Base-by-base conservation (phyloP, 2,888 invertebrate genomes). In the Microplitis manilae region DNA sequence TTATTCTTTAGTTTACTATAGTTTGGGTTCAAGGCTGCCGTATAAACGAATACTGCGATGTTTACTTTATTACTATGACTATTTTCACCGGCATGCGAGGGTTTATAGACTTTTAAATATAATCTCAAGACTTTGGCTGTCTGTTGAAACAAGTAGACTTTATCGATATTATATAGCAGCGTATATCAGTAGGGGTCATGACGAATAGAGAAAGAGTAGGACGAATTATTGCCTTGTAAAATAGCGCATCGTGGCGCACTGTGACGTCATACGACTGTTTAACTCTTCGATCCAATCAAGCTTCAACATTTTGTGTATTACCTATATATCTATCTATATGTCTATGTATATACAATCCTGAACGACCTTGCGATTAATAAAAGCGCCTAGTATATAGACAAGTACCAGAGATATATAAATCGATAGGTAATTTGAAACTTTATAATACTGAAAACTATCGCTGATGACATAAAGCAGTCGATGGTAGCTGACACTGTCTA, bases 201-300 rank as follows among this genome's bases (percentile, higher is more conserved):
- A 61, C 72, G 1, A 50, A 73, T 68, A 72, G 61, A 40, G 67
- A 76, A 76, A 59, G 60, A 39, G 30, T 30, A 30, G 77, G 73
- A 78, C 77, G 75, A 79, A 64, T 80, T 81, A 82, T 83, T 81
- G 78, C 81, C 81, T 82, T 80, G 78, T 77, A 79, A 81, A 81
- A 82, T 84, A 82, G 79, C 81, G 80, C 79, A 81, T 77, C 80
- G 78, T 81, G 80, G 79, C 68, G 76, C 81, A 81, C 82, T 82
- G 79, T 82, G 82, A 80, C 82, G 83, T 81, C 81, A 83, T 77
- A 64, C 67, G 15, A 67, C 74, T 70, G 4, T 50, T 50, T 50
- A 50, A 50, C 72, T 59, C 68, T 81, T 82, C 79, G 71, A 83
- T 81, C 79, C 79, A 73, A 80, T 40, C 38, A 68, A 39, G 68